Evolutionary conservation across 2,888 invertebrate species (phyloP).

Genomic region (Hetaerina titia): DNA sequence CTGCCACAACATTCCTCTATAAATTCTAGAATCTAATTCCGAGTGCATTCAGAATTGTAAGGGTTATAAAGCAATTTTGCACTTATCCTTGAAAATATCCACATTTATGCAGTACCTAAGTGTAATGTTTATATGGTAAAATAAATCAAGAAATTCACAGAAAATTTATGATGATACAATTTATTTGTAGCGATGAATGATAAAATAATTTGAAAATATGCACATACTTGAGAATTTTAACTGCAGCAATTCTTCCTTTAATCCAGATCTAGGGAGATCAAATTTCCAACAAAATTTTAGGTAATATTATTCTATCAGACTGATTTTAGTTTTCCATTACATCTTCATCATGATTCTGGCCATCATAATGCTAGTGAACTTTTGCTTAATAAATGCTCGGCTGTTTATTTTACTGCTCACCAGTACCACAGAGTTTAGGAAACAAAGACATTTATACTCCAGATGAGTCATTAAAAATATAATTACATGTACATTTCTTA

Average conservation of each 20-base stretch:
- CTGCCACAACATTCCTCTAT: too few relatives aligned
- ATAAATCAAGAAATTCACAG: not conserved
- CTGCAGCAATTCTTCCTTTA: not conserved
- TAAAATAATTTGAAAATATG: conserved; percentile 28
- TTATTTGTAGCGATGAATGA: conserved; percentile 37
- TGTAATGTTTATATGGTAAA: not conserved
- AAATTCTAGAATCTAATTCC: too few relatives aligned
- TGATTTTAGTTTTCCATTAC: not conserved
- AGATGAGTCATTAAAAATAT: conserved; percentile 42
- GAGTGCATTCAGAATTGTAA: too few relatives aligned
- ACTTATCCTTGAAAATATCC: too few relatives aligned
- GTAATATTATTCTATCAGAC: not conserved
- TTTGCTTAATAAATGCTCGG: not conserved
- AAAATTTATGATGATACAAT: not conserved
- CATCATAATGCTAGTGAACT: not conserved
- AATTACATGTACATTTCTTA: conserved; percentile 12
- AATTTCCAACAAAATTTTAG: not conserved
- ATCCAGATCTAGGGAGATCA: not conserved
- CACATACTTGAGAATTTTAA: not conserved
- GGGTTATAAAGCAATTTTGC: too few relatives aligned
- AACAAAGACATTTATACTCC: not conserved
- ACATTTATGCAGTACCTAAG: too few relatives aligned
- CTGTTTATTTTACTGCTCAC: not conserved
- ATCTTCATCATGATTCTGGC: not conserved
- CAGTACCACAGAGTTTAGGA: not conserved